Evolutionary conservation across 2,888 invertebrate species (phyloP).

Genomic region (Ctenicera cuprea): DNA sequence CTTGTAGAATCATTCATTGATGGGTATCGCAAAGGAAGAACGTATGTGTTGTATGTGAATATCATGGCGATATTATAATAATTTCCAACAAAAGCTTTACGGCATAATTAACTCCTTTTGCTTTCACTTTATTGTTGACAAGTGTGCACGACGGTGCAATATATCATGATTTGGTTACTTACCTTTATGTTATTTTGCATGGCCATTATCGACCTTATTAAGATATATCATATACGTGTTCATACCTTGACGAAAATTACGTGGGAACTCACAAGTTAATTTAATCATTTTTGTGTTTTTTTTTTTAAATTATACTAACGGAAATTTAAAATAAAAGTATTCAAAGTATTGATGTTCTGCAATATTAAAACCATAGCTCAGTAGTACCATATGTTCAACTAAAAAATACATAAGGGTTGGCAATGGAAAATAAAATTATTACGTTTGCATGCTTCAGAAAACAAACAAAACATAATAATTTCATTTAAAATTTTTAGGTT

Average conservation of each 20-base stretch:
- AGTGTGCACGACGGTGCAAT: constrained; percentile 20
- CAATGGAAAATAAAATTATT: too few species aligned
- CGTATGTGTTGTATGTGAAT: constrained; percentile 3
- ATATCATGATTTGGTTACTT: constrained; percentile 38
- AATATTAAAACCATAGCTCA: too few species aligned
- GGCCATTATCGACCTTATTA: constrained; percentile 15
- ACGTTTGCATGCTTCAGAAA: too few species aligned
- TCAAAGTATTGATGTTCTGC: too few species aligned
- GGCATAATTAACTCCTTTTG: constrained; percentile 28
- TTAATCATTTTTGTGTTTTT: too few species aligned
- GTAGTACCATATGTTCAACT: too few species aligned
- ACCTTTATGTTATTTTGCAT: not conserved
- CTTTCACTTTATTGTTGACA: constrained; percentile 46
- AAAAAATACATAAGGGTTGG: too few species aligned
- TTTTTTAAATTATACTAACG: too few species aligned
- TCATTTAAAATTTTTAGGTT: too few species aligned
- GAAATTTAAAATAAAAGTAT: too few species aligned
- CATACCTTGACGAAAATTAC: not conserved
- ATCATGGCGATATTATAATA: constrained; percentile 10
- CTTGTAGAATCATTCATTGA: constrained; percentile 3
- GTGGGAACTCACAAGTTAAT: not conserved
- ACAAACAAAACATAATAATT: too few species aligned
- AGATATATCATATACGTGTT: constrained; percentile 12
- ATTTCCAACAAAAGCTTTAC: constrained; percentile 35
- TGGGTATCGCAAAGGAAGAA: not conserved